A percentile compares a stretch with the other conserved stretches of the same genome.
phyloP scores from a whole-genome alignment of 2,797 vertebrate species.

The Cygnus olor region DNA sequence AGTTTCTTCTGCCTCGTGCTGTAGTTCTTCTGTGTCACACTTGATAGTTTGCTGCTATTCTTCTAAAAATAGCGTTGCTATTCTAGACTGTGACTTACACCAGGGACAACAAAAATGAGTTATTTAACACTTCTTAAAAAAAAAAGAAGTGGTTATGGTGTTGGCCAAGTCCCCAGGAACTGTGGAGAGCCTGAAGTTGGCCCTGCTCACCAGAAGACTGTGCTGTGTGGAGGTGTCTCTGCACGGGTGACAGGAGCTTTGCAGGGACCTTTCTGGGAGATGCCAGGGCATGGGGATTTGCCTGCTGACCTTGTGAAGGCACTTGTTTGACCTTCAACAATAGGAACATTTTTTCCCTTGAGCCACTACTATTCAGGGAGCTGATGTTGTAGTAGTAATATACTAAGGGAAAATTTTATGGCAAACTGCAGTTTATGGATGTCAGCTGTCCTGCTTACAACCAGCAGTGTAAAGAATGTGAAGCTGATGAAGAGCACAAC shows the following conservation, averaged over 20 bases:
- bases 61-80: not conserved
- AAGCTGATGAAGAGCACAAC: not conserved
- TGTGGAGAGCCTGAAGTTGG: not conserved
- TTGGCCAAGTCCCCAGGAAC: not conserved
- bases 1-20: not conserved
- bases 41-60: not conserved
- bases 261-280: not conserved
- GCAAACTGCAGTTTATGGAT: not conserved
- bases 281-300: not conserved
- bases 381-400: not conserved
- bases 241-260: not conserved
- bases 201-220: not conserved
- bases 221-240: not conserved
- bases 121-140: not conserved
- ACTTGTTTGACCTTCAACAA: not conserved
- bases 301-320: not conserved
- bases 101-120: not conserved
- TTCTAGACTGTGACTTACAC: not conserved
- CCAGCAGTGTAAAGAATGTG: not conserved
- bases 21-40: not conserved
- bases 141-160: accelerated
- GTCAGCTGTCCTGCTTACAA: not conserved
- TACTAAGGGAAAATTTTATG: not conserved
- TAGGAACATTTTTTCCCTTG: too few species aligned
- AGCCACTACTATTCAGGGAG: not conserved